Percentiles rank a stretch among this genome's conserved stretches.
phyloP scores from a whole-genome alignment of 2,888 invertebrate species.

The Cerceris rybyensis region DNA sequence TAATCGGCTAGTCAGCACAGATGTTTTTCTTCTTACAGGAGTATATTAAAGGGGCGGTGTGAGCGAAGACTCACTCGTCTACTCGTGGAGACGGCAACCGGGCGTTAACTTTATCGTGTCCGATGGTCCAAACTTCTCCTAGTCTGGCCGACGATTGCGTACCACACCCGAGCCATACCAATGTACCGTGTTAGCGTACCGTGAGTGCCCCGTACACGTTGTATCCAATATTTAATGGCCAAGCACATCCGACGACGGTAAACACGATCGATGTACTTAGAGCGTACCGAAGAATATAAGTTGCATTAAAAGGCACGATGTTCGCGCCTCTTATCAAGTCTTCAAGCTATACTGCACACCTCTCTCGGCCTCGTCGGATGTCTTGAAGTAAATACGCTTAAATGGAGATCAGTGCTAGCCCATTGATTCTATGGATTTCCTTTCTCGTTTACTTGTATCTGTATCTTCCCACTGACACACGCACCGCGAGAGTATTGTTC shows the following conservation, averaged over 20 bases:
- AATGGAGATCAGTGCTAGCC: constrained; percentile 47
- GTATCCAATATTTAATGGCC: constrained; percentile 47
- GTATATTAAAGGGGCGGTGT: constrained; percentile 24
- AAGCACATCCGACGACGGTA: constrained; percentile 50
- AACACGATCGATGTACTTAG: constrained; percentile 57
- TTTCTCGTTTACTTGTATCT: constrained; percentile 40
- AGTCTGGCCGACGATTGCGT: constrained; percentile 53
- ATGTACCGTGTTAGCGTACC: constrained; percentile 51
- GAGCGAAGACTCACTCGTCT: constrained; percentile 26
- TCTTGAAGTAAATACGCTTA: constrained; percentile 61
- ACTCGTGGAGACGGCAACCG: constrained; percentile 25
- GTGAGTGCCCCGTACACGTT: constrained; percentile 53
- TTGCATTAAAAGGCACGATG: neutral
- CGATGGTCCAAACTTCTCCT: constrained; percentile 48
- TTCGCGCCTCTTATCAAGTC: constrained; percentile 11
- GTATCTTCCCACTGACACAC: constrained; percentile 52
- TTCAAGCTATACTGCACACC: constrained; percentile 22
- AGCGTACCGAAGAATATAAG: constrained; percentile 9
- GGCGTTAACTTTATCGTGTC: constrained; percentile 30
- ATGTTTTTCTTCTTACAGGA: constrained; percentile 49
- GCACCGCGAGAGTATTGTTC: constrained; percentile 54
- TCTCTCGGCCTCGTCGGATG: constrained; percentile 35
- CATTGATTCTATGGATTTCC: constrained; percentile 42
- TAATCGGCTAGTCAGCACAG: constrained; percentile 38
- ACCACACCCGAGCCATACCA: constrained; percentile 44